Evolutionary conservation across 2,113 vertebrate species (phyloP).

Genomic region (Nothobranchius furzeri): DNA sequence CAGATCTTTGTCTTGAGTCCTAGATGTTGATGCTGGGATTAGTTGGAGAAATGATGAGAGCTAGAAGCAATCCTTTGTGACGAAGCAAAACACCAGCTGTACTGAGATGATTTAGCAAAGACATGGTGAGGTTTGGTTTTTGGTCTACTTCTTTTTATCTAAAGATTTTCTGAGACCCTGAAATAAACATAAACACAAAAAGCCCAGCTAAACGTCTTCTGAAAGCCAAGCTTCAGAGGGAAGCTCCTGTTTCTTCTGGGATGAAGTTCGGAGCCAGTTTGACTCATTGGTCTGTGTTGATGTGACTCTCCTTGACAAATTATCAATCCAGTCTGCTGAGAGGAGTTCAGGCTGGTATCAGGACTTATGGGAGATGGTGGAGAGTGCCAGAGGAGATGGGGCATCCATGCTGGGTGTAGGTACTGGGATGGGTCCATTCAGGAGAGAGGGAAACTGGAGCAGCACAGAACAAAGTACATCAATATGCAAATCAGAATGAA

Average conservation of each 20-base stretch:
- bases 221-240: slow-evolving; percentile 33
- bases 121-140: slow-evolving; percentile 7
- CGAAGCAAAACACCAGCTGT: background rate
- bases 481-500: no score
- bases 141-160: background rate
- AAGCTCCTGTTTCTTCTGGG: slow-evolving; percentile 33
- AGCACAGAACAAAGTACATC: background rate
- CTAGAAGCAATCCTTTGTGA: background rate
- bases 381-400: slow-evolving; percentile 87
- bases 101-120: slow-evolving; percentile 24
- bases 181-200: slow-evolving; percentile 17
- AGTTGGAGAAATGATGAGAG: background rate
- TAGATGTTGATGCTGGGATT: slow-evolving; percentile 5
- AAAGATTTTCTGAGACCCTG: background rate
- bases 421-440: slow-evolving; percentile 83
- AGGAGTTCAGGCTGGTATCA: slow-evolving; percentile 75
- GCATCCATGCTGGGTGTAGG: slow-evolving; percentile 86
- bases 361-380: slow-evolving; percentile 88
- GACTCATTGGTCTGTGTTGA: no score
- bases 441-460: slow-evolving; percentile 89
- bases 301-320: no score
- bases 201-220: slow-evolving; percentile 16
- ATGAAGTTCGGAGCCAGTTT: no score
- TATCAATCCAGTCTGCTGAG: background rate
- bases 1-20: background rate